phyloP scores from a whole-genome alignment of 2,113 vertebrate species.

The Microcebus murinus region DNA sequence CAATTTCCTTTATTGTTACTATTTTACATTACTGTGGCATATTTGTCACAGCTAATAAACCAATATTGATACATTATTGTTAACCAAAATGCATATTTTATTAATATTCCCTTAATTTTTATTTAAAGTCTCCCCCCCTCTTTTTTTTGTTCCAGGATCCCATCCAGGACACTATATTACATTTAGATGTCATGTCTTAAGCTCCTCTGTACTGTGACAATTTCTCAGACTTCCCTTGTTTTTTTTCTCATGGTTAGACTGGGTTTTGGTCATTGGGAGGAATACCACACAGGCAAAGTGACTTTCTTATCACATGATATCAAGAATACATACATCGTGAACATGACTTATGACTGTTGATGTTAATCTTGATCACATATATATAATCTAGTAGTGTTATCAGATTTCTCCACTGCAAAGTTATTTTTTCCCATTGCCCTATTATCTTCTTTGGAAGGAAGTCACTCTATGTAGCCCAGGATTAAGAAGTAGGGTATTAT shows the following conservation, averaged over 20 bases:
- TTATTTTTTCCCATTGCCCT: not conserved
- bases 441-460: not conserved
- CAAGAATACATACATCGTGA: not conserved
- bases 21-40: not conserved
- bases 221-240: not conserved
- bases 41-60: not conserved
- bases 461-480: not conserved
- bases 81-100: not conserved
- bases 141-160: not conserved
- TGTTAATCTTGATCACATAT: not conserved
- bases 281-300: not conserved
- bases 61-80: not conserved
- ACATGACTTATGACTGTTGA: not conserved
- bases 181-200: not conserved
- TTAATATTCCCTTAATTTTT: not conserved
- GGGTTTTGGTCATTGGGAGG: not conserved
- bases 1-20: not conserved
- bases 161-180: not conserved
- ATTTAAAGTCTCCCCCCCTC: not conserved
- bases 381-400: not conserved
- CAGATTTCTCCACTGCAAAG: not conserved
- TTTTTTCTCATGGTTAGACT: not conserved
- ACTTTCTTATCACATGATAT: not conserved
- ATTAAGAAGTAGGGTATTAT: not conserved
- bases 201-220: not conserved